Evolutionary conservation across 2,113 vertebrate genomes (phyloP).

Genomic region (Arvicanthis niloticus): DNA sequence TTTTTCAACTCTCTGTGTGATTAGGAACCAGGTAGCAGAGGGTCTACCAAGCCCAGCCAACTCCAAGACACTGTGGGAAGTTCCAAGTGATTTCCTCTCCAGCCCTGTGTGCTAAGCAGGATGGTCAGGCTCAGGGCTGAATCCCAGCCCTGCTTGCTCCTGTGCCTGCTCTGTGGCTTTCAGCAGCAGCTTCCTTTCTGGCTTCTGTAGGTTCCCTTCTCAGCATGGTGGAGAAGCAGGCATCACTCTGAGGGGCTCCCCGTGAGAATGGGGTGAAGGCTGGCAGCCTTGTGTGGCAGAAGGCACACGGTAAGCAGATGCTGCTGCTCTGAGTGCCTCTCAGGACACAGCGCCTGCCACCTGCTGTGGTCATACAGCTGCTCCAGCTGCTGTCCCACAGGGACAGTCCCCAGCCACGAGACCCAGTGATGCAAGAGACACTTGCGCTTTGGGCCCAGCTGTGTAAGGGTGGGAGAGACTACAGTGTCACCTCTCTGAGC

Average conservation of each 20-base stretch:
- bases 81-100: background rate
- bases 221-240: accelerated
- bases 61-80: background rate
- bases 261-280: background rate
- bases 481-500: accelerated
- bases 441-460: background rate
- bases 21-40: too few species aligned
- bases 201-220: background rate
- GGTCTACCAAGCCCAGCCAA: too few species aligned
- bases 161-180: background rate
- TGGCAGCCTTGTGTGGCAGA: accelerated
- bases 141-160: background rate
- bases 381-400: background rate
- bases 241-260: accelerated
- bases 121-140: background rate
- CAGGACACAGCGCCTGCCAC: background rate
- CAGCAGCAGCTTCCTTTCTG: background rate
- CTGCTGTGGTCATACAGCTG: background rate
- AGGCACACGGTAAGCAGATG: too few species aligned
- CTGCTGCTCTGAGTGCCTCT: accelerated
- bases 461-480: accelerated
- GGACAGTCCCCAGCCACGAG: background rate
- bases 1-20: background rate
- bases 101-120: background rate
- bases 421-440: accelerated